Conservation (phyloP, 2,113 vertebrate species). For the Xiphorhynchus elegans region DNA sequence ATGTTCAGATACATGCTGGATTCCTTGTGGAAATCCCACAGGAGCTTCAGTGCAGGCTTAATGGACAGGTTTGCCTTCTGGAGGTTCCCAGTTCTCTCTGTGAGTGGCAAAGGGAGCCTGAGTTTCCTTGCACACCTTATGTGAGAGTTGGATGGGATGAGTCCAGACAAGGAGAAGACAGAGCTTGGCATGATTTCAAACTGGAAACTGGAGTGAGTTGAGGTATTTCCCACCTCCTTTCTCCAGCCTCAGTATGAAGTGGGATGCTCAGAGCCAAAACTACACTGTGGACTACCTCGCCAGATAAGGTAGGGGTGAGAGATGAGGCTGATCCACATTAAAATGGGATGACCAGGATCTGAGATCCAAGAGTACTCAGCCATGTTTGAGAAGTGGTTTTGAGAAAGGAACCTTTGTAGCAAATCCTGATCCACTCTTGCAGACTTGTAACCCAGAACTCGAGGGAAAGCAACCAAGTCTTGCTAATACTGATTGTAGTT, state of each 20-base stretch:
- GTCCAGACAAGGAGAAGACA: background rate
- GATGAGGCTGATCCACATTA: background rate
- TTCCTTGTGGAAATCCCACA: rapidly evolving
- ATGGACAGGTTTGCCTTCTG: background rate
- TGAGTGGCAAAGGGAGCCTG: background rate
- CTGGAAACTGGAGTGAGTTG: background rate
- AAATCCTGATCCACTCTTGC: background rate
- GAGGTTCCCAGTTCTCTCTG: background rate
- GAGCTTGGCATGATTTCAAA: background rate
- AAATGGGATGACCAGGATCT: background rate
- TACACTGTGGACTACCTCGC: background rate
- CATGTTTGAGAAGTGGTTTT: background rate
- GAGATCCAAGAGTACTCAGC: background rate
- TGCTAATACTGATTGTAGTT: background rate
- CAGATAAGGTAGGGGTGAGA: background rate
- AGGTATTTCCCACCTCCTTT: background rate
- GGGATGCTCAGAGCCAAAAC: background rate
- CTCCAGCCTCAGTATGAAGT: background rate
- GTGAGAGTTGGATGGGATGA: background rate
- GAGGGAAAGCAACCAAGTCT: background rate
- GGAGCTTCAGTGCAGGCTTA: background rate
- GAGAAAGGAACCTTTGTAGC: background rate
- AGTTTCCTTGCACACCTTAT: background rate
- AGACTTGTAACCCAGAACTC: background rate
- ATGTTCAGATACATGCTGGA: background rate